Conservation (phyloP, 2,888 invertebrate species). For the Elegia similella region DNA sequence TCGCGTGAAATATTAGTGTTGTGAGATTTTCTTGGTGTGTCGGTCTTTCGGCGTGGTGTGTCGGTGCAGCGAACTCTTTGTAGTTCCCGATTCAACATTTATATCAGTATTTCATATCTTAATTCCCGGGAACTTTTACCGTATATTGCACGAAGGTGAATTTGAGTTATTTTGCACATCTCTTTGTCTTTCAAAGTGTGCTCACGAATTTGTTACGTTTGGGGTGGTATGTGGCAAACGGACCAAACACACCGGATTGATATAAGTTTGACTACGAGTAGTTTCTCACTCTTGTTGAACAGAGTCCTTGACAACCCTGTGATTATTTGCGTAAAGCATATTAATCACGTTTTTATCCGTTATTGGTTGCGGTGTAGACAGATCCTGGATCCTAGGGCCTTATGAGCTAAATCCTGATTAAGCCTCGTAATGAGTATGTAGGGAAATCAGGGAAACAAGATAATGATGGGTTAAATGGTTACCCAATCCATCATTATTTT, state of each 20-base stretch:
- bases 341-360: too few relatives aligned
- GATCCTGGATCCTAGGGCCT: too few relatives aligned
- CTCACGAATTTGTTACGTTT: conserved; percentile 4
- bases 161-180: conserved; percentile 9
- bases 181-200: conserved; percentile 11
- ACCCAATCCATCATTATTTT: too few relatives aligned
- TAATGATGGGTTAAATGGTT: too few relatives aligned
- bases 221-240: neutral
- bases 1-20: conserved; percentile 70
- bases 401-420: too few relatives aligned
- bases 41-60: conserved; percentile 36
- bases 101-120: conserved; percentile 26
- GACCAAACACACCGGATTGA: neutral
- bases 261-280: too few relatives aligned
- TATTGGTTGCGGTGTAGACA: too few relatives aligned
- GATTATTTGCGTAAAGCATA: too few relatives aligned
- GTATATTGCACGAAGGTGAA: conserved; percentile 11
- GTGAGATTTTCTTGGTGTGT: conserved; percentile 58
- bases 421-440: too few relatives aligned
- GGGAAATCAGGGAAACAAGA: too few relatives aligned
- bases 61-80: conserved; percentile 34
- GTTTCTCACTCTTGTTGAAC: too few relatives aligned
- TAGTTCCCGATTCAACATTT: conserved; percentile 42
- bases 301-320: too few relatives aligned
- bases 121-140: conserved; percentile 13